Conservation (phyloP, 1,140 invertebrate species). For the Leptinotarsa defecta region DNA sequence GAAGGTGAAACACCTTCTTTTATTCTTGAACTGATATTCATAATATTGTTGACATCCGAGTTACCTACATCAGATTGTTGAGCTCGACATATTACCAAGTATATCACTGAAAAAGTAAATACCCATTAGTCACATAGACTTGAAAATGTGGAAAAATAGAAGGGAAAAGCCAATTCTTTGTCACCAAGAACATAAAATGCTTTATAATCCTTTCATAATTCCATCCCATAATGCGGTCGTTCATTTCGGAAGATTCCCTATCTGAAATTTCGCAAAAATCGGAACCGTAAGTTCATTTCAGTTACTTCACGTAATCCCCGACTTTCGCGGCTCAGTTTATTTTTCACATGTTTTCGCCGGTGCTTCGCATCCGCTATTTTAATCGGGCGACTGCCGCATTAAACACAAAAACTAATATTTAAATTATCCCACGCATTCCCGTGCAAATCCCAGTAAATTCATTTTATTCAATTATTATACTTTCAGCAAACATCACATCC, state of each 20-base stretch:
- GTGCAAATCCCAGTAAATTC: slow-evolving; percentile 8
- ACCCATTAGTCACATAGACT: too few species aligned
- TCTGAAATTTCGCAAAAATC: background rate
- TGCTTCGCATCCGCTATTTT: background rate
- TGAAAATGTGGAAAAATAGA: too few species aligned
- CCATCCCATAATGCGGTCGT: too few species aligned
- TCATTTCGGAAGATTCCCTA: background rate
- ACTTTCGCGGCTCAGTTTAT: background rate
- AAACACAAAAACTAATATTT: slow-evolving; percentile 1
- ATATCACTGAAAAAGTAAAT: too few species aligned
- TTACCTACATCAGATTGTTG: too few species aligned
- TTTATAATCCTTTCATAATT: too few species aligned
- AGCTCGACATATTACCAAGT: too few species aligned
- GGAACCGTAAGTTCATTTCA: background rate
- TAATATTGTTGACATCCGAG: too few species aligned
- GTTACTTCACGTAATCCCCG: background rate
- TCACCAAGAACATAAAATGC: too few species aligned
- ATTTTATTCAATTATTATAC: slow-evolving; percentile 7
- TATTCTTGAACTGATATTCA: too few species aligned
- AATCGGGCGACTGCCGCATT: background rate
- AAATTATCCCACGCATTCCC: slow-evolving; percentile 5
- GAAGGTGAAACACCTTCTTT: too few species aligned
- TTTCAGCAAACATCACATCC: slow-evolving; percentile 3
- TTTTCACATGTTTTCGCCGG: background rate
- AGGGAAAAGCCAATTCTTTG: too few species aligned